These are phyloP conservation scores for Phasianus colchicus DNA, from an alignment of 2,113 vertebrate genomes.

Conservation along the genomic window DNA sequence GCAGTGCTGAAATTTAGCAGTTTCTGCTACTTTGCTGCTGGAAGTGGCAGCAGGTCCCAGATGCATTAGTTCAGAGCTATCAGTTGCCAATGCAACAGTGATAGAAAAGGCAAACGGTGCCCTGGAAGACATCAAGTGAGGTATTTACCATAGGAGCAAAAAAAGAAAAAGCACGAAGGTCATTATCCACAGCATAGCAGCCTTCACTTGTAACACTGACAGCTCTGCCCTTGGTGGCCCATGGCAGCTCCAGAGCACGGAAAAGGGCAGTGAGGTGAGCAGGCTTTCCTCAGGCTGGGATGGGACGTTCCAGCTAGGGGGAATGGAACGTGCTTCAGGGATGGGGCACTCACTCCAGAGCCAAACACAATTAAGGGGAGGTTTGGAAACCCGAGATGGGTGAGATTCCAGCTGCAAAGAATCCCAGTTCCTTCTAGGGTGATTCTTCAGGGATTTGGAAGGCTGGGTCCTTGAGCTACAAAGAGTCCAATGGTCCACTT, in stretches of 20 bases:
- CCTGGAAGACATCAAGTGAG: neutral
- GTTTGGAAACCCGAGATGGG: neutral
- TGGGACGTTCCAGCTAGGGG: accelerated
- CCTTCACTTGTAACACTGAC: neutral
- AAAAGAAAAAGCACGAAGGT: neutral
- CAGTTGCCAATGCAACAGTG: neutral
- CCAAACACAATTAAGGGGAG: neutral
- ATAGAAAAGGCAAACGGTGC: neutral
- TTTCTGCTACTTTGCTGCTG: neutral
- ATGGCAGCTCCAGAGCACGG: neutral
- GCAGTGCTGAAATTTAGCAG: neutral
- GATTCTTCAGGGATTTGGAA: neutral
- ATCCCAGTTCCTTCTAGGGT: neutral
- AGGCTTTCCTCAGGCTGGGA: neutral
- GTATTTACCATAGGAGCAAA: neutral
- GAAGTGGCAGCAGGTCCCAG: conserved; percentile 1
- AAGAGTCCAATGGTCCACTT: neutral
- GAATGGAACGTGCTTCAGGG: neutral
- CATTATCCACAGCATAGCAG: neutral
- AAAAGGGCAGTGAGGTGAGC: neutral
- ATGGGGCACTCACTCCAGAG: neutral
- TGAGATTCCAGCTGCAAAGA: neutral
- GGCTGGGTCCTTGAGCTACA: neutral
- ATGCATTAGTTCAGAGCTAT: conserved; percentile 13
- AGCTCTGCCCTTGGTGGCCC: neutral